phyloP scores from a whole-genome alignment of 2,888 invertebrate genomes.

The Andrena bicolor region DNA sequence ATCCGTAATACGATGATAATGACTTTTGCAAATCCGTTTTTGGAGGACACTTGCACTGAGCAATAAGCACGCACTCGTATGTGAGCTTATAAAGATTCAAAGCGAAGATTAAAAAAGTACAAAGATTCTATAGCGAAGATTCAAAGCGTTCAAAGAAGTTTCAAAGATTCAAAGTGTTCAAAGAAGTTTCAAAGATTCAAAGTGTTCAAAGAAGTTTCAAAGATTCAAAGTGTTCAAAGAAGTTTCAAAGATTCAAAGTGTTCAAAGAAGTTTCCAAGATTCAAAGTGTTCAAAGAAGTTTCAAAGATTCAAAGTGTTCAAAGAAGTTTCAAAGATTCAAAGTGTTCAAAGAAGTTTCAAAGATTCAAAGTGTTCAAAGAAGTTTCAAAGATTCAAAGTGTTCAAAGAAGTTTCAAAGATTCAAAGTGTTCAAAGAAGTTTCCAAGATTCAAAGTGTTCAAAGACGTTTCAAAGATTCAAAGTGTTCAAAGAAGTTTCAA shows the following conservation, averaged over 20 bases:
- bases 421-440: not conserved
- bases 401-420: not conserved
- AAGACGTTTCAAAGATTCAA: not conserved
- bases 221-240: not conserved
- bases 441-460: not conserved
- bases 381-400: not conserved
- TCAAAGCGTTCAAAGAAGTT: not conserved
- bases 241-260: not conserved
- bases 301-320: not conserved
- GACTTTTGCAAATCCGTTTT: not conserved
- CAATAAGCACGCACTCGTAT: not conserved
- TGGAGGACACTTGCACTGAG: not conserved
- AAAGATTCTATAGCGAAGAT: not conserved
- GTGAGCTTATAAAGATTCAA: too few relatives aligned
- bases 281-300: not conserved
- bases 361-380: not conserved
- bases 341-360: not conserved
- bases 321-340: not conserved
- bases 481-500: not conserved
- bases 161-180: not conserved
- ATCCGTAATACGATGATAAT: conserved; percentile 6
- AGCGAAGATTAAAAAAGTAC: not conserved
- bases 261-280: not conserved
- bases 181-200: not conserved
- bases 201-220: not conserved